Evolutionary conservation across 2,113 vertebrate species (phyloP), one percentile per base, ranked within the genome.

Genomic region (Ochotona curzoniae): DNA sequence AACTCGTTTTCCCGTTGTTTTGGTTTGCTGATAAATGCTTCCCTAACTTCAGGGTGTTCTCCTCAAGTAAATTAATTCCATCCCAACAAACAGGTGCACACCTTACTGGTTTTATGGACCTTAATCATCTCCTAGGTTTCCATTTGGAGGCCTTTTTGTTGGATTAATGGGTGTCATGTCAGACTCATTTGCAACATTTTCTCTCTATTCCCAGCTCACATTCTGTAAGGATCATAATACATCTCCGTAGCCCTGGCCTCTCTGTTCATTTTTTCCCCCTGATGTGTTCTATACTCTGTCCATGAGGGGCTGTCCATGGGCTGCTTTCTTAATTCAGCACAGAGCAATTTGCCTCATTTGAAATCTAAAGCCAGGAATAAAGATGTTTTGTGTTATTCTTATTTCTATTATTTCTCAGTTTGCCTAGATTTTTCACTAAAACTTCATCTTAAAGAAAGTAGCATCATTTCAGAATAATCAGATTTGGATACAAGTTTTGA

Each of bases 321-420:
- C 4, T 35, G 20, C 3, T 87, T 54, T 71, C 15, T 64, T 84
- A 57, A 51, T 76, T 57, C 14, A 57, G 54, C 54, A 44, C 38
- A 44, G 38, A 44, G 6, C 6, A 44, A 44, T 44, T 44, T 44
- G 38, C 38, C 38, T 44, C 38, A 57, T 57, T 57, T 57, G 14
- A 17, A 57, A 57, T 57, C 32, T 83, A 64, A 94, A 93, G 70
- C 25, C 17, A 87, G 32, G 1, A 87, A 91, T 79, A 64, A 93
- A 70, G 75, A 21, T 81, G 7, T 20, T 35, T 8, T 25, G 30
- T 67, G 26, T 64, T 57, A 49, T 74, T 70, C 7, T 61, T 73
- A 66, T 81, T 92, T 51, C 82, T 86, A 54, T 74, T 86, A 87
- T 86, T 54, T 93, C 23, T 92, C 76, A 20, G 28, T 38, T 90